Evolutionary conservation across 2,888 invertebrate genomes (phyloP), one percentile per base, ranked within the genome.

Genomic region (Ecliptopera silaceata): DNA sequence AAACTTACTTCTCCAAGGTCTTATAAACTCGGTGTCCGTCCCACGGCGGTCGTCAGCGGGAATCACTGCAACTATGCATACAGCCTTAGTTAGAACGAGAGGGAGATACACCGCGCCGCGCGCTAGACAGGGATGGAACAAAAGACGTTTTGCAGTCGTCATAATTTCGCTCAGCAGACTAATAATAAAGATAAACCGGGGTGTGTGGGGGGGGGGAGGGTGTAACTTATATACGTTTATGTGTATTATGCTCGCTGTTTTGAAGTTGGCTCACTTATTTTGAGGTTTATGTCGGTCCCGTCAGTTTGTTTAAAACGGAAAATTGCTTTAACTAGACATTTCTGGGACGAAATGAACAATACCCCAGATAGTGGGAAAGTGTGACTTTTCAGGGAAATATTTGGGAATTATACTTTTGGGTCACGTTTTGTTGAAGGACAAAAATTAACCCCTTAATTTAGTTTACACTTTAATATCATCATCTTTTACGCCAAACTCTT

Each of bases 101-200:
- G 45, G 45, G 60, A n/a, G 41, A 10, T 61, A 69, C 29, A 46
- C 41, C 20, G 41, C 34, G 36, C 6, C 17, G 13, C 4, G 22
- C 17, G 73, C 13, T 43, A 22, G 82, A 86, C 58, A 64, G 73
- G 64, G 86, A 81, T 56, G 59, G 71, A 59, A 38, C 55, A 63
- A 72, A 63, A 81, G 79, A 83, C 82, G 83, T 87, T 85, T 86
- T 91, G 91, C 91, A 91, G 92, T 92, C 86, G 92, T 92, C 92
- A 92, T 92, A 92, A 92, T 91, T 92, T 92, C 85, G 85, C 88
- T 84, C 85, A 82, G 88, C 86, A 86, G 91, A 91, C 89, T 89
- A 86, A 91, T 90, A 91, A 89, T 88, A 89, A 87, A 91, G 91
- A 91, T 91, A 91, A 90, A 86, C 77, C 80, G 67, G 79, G 77